phyloP scores from a whole-genome alignment of 2,888 invertebrate species.

The Axea sp. region DNA sequence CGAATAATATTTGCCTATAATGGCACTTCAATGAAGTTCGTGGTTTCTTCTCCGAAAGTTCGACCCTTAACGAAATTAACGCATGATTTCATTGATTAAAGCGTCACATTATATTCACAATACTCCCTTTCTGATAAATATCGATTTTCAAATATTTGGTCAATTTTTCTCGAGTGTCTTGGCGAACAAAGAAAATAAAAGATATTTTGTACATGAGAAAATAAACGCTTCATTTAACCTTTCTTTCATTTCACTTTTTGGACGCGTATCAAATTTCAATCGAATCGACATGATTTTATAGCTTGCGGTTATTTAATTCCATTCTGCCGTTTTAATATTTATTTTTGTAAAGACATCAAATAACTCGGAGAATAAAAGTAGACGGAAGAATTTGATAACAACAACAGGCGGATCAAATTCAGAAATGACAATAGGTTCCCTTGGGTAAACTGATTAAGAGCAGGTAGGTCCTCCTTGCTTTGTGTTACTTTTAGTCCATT shows the following conservation, averaged over 20 bases:
- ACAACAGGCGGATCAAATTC: constrained; percentile 67
- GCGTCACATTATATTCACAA: constrained; percentile 28
- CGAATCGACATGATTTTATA: constrained; percentile 56
- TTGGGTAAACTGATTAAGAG: constrained; percentile 61
- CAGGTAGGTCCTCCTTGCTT: constrained; percentile 61
- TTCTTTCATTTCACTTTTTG: constrained; percentile 43
- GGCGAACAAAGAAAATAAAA: constrained; percentile 46
- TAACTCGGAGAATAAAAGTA: constrained; percentile 54
- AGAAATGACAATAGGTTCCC: constrained; percentile 61
- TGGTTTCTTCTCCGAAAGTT: too few species aligned
- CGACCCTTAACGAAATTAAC: constrained; percentile 9
- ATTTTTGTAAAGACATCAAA: constrained; percentile 46
- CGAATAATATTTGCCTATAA: constrained; percentile 1
- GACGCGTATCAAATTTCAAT: constrained; percentile 55
- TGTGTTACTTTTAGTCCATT: constrained; percentile 40
- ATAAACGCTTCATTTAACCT: constrained; percentile 59
- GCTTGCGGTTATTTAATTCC: constrained; percentile 60
- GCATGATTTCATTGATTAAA: constrained; percentile 27
- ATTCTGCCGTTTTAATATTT: constrained; percentile 21
- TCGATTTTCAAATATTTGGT: constrained; percentile 48
- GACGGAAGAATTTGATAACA: constrained; percentile 65
- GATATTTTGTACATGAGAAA: constrained; percentile 51
- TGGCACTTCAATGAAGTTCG: too few species aligned
- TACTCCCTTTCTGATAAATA: constrained; percentile 13
- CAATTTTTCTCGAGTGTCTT: constrained; percentile 49